Base-by-base conservation (phyloP, 2,797 vertebrate species). In the Euphonia xanthogaster region DNA sequence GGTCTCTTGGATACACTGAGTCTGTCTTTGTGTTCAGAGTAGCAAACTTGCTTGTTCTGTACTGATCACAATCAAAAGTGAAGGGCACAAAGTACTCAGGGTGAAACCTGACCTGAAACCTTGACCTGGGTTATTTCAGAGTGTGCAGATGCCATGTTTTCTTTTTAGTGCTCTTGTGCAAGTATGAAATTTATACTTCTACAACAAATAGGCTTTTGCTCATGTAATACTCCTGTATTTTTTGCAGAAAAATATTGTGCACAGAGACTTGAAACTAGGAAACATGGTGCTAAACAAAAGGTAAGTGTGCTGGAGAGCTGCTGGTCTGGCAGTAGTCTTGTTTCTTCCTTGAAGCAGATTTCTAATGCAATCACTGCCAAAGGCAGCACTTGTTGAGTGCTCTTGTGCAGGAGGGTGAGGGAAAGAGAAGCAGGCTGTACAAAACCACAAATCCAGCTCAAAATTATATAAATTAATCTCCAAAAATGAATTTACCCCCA, bases 281-380 rank as follows among this genome's bases (percentile, higher is more conserved):
- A 99, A 99, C 98, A 99, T 99, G 99, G 99, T 99, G 98, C 99
- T 99, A 93, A 99, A 99, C 97, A 99, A 99, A 98, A 98, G 99
- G 99, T 99, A 97, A 98, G 98, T 25, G 5, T 73, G 10, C 28
- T 15, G 72, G 30, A 75, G n/a, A 39, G 57, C 57, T 78, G 65
- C 65, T 51, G 8, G 44, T 55, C 58, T 50, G 25, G 30, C 65
- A 35, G 8, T 27, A 24, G 16, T 33, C 28, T 62, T 35, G 28
- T 28, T 80, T 75, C 72, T 57, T 79, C 67, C 45, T 67, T n/a
- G 47, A 48, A 39, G 62, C 53, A 71, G 55, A 3, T 71, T 82
- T 65, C 73, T 74, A 3, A 37, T 31, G 33, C 25, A 51, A 82
- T 14, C 58, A 33, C 11, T 42, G 12, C 0, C 16, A 37, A 21